Base-by-base conservation (phyloP, 2,888 invertebrate genomes). In the Clunio marinus region DNA sequence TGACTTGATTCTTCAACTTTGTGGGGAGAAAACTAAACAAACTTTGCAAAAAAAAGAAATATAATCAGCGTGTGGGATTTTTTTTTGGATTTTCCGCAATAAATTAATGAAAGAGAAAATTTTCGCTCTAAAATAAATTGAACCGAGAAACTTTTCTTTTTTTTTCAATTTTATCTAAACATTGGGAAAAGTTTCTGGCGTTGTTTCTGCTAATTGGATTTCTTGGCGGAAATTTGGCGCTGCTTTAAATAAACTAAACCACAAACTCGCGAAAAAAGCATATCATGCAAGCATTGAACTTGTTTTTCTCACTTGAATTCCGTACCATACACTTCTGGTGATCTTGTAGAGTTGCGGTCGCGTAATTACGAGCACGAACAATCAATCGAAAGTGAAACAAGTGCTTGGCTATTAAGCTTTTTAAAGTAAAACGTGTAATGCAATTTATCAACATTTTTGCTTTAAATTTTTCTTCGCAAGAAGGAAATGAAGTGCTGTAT, bases 161-260 rank as follows among this genome's bases (percentile, higher is more conserved):
- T 10, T 2, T 41, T 41, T 41, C 41, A 41, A 10, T 41, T 41
- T 41, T 15, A 41, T n/a, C n/a, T n/a, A n/a, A n/a, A n/a, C n/a
- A n/a, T n/a, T n/a, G n/a, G n/a, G n/a, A n/a, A n/a, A n/a, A n/a
- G n/a, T n/a, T n/a, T n/a, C n/a, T n/a, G n/a, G n/a, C n/a, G n/a
- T 41, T 41, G 15, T 41, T 41, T 41, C 15, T 41, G 41, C 41
- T 41, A 41, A 41, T 41, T 41, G 41, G 10, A 41, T 41, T 41
- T 41, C 41, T 41, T 10, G 41, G 41, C 41, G 41, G 41, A 41
- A 41, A 41, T 41, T 41, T 41, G 41, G 41, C 10, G 41, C 41
- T 41, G 41, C 41, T 41, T 41, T n/a, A 41, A 41, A 41, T 41
- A 41, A 41, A 41, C 41, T 15, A 15, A 41, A n/a, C n/a, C n/a